phyloP scores from a whole-genome alignment of 2,113 vertebrate species.

The Oncorhynchus clarkii region DNA sequence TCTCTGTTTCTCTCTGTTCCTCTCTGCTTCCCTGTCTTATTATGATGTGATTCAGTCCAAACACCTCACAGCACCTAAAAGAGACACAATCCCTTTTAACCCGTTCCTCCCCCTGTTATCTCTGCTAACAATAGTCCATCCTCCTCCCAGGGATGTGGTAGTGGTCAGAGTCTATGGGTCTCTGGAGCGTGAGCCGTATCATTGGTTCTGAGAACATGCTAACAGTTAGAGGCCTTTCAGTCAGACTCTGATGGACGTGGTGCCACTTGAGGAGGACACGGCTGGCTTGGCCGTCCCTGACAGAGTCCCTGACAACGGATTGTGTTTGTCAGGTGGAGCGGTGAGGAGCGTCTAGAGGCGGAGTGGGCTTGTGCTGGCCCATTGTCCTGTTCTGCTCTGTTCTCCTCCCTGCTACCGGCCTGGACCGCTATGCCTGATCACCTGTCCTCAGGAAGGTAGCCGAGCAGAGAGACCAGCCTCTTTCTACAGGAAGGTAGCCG shows the following conservation, averaged over 20 bases:
- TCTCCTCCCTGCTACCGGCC: constrained; percentile 64
- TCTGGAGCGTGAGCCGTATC: constrained; percentile 80
- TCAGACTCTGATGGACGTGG: constrained; percentile 75
- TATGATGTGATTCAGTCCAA: constrained; percentile 78
- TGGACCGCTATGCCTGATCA: constrained; percentile 73
- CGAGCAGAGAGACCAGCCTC: constrained; percentile 82
- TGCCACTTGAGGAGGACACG: constrained; percentile 86
- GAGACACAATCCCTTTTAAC: constrained; percentile 76
- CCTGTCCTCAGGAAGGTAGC: constrained; percentile 80
- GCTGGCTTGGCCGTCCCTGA: constrained; percentile 89
- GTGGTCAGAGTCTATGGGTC: constrained; percentile 76
- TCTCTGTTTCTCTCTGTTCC: background rate
- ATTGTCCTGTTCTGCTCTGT: constrained; percentile 62
- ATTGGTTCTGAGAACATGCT: constrained; percentile 76
- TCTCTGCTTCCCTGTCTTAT: constrained; percentile 70
- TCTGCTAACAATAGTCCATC: constrained; percentile 63
- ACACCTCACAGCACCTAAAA: constrained; percentile 71
- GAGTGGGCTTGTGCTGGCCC: constrained; percentile 72
- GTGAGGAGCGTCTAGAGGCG: constrained; percentile 76
- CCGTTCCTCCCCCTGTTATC: constrained; percentile 71
- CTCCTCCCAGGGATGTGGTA: constrained; percentile 65
- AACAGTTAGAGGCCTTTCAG: constrained; percentile 79
- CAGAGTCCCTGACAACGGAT: constrained; percentile 69
- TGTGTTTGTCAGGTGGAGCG: constrained; percentile 82
- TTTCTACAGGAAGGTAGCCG: constrained; percentile 79